phyloP scores from a whole-genome alignment of 92 coral and sea anemone species.

The Metridium senile region DNA sequence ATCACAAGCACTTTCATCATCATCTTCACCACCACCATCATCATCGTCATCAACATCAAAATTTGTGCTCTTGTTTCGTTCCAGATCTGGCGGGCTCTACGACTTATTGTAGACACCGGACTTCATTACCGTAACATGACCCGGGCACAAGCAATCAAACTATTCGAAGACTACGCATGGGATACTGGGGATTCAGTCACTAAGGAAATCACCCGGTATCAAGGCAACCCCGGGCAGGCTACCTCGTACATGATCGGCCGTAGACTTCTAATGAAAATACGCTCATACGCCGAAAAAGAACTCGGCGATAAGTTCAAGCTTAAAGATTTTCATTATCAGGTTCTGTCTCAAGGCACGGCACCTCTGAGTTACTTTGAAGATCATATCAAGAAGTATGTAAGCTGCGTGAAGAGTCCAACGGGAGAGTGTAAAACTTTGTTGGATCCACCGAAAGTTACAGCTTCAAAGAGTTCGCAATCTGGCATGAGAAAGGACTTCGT shows the following conservation, averaged over 20 bases:
- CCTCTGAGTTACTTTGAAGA: conserved; percentile 72
- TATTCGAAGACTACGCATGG: conserved; percentile 76
- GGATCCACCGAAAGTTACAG: conserved; percentile 6
- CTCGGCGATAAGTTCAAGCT: conserved; percentile 61
- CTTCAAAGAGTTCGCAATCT: neutral
- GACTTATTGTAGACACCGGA: conserved; percentile 84
- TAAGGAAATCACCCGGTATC: conserved; percentile 90
- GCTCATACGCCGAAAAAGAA: conserved; percentile 52
- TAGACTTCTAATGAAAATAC: conserved; percentile 55
- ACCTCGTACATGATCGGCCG: conserved; percentile 89
- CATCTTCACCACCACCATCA: neutral
- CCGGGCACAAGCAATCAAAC: conserved; percentile 53
- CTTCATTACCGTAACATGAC: conserved; percentile 70
- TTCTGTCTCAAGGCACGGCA: conserved; percentile 77
- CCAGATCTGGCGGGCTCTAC: conserved; percentile 92
- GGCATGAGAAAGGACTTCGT: neutral
- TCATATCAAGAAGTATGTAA: conserved; percentile 67
- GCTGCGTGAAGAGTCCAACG: conserved; percentile 50
- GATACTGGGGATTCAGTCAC: conserved; percentile 63
- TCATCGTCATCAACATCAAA: neutral
- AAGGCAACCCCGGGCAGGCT: conserved; percentile 89
- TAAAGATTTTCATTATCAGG: conserved; percentile 83
- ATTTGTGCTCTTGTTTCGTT: neutral
- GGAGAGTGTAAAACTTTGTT: conserved; percentile 61
- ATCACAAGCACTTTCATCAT: neutral